A percentile compares a stretch with the other conserved stretches of the same genome.
Evolutionary conservation across 2,113 vertebrate genomes (phyloP).

Genomic region (Ancistrus triradiatus): DNA sequence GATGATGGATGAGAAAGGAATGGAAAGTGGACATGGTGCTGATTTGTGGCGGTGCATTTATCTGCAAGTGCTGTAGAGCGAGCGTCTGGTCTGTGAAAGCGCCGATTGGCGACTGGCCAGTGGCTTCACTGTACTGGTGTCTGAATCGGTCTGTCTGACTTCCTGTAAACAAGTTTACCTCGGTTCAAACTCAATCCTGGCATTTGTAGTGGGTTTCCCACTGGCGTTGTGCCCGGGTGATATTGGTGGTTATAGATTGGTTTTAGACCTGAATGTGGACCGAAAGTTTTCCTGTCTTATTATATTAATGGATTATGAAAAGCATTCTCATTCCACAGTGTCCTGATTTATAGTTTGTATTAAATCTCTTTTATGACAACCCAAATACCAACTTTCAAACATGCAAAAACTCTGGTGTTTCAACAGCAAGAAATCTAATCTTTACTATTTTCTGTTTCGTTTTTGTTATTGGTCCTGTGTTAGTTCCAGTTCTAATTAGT

Average conservation of each 20-base stretch:
- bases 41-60: slow-evolving; percentile 7
- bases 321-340: background rate
- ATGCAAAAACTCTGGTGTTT: too few relatives aligned
- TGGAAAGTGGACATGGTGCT: background rate
- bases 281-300: background rate
- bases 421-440: too few relatives aligned
- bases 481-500: too few relatives aligned
- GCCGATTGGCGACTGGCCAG: slow-evolving; percentile 11
- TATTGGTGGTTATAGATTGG: too few relatives aligned
- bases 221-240: too few relatives aligned
- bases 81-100: slow-evolving; percentile 5
- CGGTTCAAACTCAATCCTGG: background rate
- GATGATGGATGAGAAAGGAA: background rate
- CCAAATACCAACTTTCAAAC: too few relatives aligned
- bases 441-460: too few relatives aligned
- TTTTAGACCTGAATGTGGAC: background rate
- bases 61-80: background rate
- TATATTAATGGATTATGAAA: slow-evolving; percentile 1
- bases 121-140: background rate
- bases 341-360: slow-evolving; percentile 2
- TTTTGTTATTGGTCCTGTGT: too few relatives aligned
- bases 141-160: background rate
- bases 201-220: too few relatives aligned
- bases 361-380: too few relatives aligned
- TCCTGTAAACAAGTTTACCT: background rate